A percentile compares a stretch with the other conserved stretches of the same genome.
These are phyloP conservation scores for Dryoscopus gambensis DNA, from an alignment of 2,113 vertebrate species.

Conservation along the genomic window DNA sequence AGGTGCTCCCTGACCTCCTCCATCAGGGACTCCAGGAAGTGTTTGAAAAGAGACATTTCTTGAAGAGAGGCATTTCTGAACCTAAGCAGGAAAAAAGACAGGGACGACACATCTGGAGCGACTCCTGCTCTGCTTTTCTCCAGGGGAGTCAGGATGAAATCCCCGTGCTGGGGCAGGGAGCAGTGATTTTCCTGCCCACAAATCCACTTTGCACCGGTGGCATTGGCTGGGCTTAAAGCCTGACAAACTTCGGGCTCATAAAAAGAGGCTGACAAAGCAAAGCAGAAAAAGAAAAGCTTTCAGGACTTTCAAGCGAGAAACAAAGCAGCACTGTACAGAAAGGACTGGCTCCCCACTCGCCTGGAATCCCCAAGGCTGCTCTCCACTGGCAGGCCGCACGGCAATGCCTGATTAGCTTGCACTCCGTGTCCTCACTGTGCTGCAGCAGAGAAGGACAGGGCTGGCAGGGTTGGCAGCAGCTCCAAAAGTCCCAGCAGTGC, in stretches of 20 bases:
- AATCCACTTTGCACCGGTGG: background rate
- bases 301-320: background rate
- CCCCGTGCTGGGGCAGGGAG: accelerated
- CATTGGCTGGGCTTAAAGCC: background rate
- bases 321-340: background rate
- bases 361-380: background rate
- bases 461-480: background rate
- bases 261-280: background rate
- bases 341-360: background rate
- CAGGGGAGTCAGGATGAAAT: background rate
- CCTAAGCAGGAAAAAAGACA: background rate
- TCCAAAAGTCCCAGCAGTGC: background rate
- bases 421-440: background rate
- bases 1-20: background rate
- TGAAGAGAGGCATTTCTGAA: background rate
- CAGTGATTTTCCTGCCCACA: background rate
- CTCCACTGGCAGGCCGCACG: background rate
- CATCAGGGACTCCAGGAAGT: background rate
- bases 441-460: background rate
- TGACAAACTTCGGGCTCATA: background rate
- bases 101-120: background rate
- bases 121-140: background rate
- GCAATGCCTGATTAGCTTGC: conserved; percentile 46
- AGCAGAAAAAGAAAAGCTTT: background rate
- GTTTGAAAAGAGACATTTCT: background rate